A percentile compares a stretch with the other conserved stretches of the same genome.
Conservation (phyloP, 2,113 vertebrate species). For the Pseudorectes ferrugineus region DNA sequence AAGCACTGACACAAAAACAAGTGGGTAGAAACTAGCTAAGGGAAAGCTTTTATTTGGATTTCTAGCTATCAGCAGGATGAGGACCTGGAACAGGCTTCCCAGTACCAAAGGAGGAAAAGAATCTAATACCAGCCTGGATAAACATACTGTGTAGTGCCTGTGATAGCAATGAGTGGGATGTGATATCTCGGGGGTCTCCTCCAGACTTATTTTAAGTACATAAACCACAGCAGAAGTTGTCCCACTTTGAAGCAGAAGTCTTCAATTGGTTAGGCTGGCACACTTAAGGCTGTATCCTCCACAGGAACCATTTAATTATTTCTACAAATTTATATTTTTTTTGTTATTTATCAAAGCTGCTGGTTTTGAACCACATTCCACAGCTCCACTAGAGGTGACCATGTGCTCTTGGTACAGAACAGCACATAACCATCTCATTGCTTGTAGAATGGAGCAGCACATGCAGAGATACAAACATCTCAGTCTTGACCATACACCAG, state of each 20-base stretch:
- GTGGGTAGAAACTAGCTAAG: neutral
- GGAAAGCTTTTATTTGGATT: neutral
- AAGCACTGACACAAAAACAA: neutral
- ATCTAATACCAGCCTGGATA: neutral
- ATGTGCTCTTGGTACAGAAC: neutral
- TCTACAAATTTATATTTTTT: neutral
- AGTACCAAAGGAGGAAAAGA: neutral
- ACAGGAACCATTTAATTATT: neutral
- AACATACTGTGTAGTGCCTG: neutral
- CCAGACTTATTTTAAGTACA: neutral
- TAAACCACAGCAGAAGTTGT: neutral
- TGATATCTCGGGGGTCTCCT: neutral
- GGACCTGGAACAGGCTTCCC: neutral
- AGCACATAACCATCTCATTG: rapidly evolving
- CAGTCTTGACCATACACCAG: neutral
- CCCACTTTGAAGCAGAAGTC: neutral
- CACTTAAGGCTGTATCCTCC: neutral
- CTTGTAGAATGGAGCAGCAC: neutral
- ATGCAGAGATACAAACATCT: neutral
- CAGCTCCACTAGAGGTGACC: neutral
- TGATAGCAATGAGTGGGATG: neutral
- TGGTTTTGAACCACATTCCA: neutral
- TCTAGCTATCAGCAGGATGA: neutral
- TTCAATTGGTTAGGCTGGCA: neutral
- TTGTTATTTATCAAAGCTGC: neutral